phyloP scores from a whole-genome alignment of 2,113 vertebrate genomes.

The Mastomys coucha region DNA sequence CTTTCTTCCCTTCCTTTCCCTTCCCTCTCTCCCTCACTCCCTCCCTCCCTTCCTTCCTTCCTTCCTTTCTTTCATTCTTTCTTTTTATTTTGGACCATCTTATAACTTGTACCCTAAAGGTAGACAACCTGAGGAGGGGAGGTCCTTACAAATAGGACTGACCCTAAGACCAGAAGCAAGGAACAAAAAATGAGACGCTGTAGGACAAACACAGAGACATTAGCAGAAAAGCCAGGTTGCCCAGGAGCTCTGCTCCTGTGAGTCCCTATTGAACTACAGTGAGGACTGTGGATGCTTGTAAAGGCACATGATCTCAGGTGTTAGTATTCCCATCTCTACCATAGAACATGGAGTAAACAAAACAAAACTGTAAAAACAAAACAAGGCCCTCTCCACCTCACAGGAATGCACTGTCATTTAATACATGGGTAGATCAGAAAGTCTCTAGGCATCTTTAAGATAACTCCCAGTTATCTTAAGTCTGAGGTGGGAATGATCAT shows the following conservation, averaged over 20 bases:
- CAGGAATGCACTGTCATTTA: neutral
- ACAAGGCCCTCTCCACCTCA: neutral
- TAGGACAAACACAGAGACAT: neutral
- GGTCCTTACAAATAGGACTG: neutral
- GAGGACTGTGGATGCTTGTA: neutral
- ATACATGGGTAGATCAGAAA: neutral
- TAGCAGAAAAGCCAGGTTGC: neutral
- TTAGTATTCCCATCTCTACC: neutral
- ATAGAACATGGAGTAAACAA: neutral
- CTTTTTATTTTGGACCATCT: neutral
- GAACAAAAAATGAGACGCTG: neutral
- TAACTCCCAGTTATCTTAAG: neutral
- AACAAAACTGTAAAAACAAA: neutral
- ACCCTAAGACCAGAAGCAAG: neutral
- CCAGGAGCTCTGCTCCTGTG: neutral
- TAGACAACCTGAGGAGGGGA: too few species aligned
- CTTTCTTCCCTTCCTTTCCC: too few species aligned
- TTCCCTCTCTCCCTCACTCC: too few species aligned
- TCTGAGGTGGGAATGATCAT: neutral
- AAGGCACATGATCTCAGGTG: neutral
- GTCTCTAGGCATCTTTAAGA: neutral
- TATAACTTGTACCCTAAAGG: neutral
- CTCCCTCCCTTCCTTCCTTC: too few species aligned
- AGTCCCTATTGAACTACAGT: neutral
- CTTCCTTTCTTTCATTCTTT: accelerated